These are phyloP conservation scores for Rhabdomys dilectus DNA, from an alignment of 2,113 vertebrate genomes.

Conservation along the genomic window DNA sequence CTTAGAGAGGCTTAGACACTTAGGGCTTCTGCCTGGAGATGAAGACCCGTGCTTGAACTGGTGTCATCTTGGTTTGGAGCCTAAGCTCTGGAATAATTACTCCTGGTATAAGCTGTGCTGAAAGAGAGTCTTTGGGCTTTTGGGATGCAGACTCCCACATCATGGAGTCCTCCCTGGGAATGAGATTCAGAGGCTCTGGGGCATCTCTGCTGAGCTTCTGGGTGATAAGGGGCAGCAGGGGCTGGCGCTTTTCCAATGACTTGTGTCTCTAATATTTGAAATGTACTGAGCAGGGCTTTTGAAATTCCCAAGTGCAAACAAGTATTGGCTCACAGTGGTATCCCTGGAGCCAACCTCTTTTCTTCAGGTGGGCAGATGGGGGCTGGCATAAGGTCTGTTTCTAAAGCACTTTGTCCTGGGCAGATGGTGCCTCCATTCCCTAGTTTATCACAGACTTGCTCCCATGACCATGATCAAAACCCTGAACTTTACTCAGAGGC, in stretches of 20 bases:
- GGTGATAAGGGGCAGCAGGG: neutral
- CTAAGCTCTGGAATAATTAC: neutral
- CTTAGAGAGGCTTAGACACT: no score
- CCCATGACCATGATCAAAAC: neutral
- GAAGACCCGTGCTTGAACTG: neutral
- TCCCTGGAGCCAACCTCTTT: neutral
- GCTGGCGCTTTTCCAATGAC: neutral
- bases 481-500: neutral
- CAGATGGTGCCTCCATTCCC: neutral
- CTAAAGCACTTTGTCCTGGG: neutral
- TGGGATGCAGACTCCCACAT: neutral
- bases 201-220: neutral
- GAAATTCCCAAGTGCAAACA: neutral
- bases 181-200: neutral
- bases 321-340: neutral
- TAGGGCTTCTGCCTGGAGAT: neutral
- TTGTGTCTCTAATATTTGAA: neutral
- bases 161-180: neutral
- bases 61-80: neutral
- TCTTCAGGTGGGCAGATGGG: neutral
- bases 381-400: rapidly evolving
- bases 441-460: no score
- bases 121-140: neutral
- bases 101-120: rapidly evolving
- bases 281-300: neutral